Percentiles rank a stretch among this genome's conserved stretches.
phyloP scores from a whole-genome alignment of 2,888 invertebrate species.

The Sesia apiformis region DNA sequence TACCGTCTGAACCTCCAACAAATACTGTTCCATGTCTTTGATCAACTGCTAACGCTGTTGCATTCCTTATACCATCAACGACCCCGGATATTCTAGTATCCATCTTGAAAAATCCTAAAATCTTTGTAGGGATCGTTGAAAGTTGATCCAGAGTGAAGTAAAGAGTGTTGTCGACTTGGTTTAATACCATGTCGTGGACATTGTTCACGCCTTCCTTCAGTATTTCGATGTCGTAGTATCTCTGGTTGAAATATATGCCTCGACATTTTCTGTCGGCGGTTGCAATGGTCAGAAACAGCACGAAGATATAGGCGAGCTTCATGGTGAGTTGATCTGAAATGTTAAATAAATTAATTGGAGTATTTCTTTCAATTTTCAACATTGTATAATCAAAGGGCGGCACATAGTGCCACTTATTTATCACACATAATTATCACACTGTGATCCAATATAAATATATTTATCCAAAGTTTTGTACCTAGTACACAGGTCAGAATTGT shows the following conservation, averaged over 20 bases:
- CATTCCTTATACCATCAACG: constrained; percentile 48
- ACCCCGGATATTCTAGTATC: constrained; percentile 28
- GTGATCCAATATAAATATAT: too few species aligned
- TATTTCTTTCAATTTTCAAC: not conserved
- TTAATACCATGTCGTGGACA: constrained; percentile 38
- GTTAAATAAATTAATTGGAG: not conserved
- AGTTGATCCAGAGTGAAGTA: constrained; percentile 54
- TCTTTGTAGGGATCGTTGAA: constrained; percentile 24
- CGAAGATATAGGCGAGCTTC: constrained; percentile 21
- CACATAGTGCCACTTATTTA: too few species aligned
- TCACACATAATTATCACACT: too few species aligned
- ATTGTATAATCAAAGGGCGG: not conserved
- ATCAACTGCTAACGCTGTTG: constrained; percentile 47
- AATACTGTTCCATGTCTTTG: constrained; percentile 40
- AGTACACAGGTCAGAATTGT: too few species aligned
- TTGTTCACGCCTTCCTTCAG: constrained; percentile 51
- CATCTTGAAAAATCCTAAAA: constrained; percentile 38
- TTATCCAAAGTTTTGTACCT: too few species aligned
- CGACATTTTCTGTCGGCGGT: constrained; percentile 32
- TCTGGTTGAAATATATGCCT: constrained; percentile 39
- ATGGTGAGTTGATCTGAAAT: constrained; percentile 7
- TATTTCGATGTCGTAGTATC: constrained; percentile 42
- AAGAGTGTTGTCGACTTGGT: constrained; percentile 42
- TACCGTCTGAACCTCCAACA: constrained; percentile 46
- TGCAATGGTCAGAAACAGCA: constrained; percentile 19